These are phyloP conservation scores for Siniperca obscura DNA, from an alignment of 2,797 vertebrate species.

Conservation along the genomic window DNA sequence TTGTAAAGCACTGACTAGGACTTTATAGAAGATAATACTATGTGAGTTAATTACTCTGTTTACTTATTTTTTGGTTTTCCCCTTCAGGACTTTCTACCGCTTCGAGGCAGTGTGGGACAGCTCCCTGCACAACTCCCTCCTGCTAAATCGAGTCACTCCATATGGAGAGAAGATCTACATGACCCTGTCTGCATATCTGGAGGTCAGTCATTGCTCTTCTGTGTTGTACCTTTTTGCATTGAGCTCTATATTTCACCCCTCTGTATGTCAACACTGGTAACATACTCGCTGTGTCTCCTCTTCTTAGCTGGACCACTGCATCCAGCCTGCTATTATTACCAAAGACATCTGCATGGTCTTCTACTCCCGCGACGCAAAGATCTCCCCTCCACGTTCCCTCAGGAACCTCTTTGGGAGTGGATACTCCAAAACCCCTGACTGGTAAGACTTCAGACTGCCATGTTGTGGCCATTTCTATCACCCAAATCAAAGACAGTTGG, in stretches of 20 bases:
- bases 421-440: slow-evolving; percentile 95
- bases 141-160: slow-evolving; percentile 96
- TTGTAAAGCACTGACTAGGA: slow-evolving; percentile 23
- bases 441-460: slow-evolving; percentile 80
- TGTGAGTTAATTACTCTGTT: not conserved
- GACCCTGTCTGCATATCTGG: slow-evolving; percentile 98
- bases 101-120: slow-evolving; percentile 99
- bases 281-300: slow-evolving; percentile 14
- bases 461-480: not conserved
- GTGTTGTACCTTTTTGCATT: not conserved
- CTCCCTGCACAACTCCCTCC: slow-evolving; percentile 97
- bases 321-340: slow-evolving; percentile 97
- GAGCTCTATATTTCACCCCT: not conserved
- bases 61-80: not conserved
- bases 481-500: not conserved
- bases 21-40: not conserved
- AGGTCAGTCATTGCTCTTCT: slow-evolving; percentile 84
- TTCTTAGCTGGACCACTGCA: slow-evolving; percentile 96
- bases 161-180: slow-evolving; percentile 98
- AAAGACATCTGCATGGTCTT: slow-evolving; percentile 99
- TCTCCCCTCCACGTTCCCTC: slow-evolving; percentile 95
- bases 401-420: slow-evolving; percentile 96
- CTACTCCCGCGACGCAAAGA: slow-evolving; percentile 97
- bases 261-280: not conserved
- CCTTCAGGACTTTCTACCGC: slow-evolving; percentile 93